phyloP scores from a whole-genome alignment of 2,888 invertebrate genomes.

The Seira ritae region DNA sequence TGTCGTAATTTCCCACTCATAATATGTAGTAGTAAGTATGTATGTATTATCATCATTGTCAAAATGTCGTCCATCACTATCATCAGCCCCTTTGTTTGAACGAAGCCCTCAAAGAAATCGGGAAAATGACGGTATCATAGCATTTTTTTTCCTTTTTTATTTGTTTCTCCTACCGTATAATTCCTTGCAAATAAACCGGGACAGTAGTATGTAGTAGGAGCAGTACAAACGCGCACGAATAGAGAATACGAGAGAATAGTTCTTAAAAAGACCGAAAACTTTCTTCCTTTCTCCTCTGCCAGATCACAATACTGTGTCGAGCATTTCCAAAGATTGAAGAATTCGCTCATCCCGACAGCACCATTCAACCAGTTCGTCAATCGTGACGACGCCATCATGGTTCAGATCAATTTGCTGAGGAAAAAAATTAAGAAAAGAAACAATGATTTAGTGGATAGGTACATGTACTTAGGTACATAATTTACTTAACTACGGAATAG shows the following conservation, averaged over 20 bases:
- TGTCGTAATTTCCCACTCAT: no score
- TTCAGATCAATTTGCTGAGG: constrained; percentile 88
- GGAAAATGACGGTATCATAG: background rate
- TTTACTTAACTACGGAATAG: no score
- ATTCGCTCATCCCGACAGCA: constrained; percentile 85
- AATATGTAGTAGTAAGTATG: background rate
- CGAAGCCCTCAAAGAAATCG: background rate
- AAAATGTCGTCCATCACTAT: background rate
- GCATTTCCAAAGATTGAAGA: constrained; percentile 82
- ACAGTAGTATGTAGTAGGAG: background rate
- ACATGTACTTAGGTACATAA: no score
- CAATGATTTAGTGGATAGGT: background rate
- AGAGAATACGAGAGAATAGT: background rate
- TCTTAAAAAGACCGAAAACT: background rate
- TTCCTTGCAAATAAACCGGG: background rate
- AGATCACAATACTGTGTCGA: constrained; percentile 86
- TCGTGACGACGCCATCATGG: constrained; percentile 87
- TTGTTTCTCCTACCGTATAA: background rate
- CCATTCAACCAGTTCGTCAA: constrained; percentile 88
- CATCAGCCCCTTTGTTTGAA: background rate
- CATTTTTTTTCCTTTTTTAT: no score
- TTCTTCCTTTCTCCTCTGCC: background rate
- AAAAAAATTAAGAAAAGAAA: constrained; percentile 2
- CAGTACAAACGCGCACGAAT: background rate
- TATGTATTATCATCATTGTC: background rate